phyloP scores from a whole-genome alignment of 2,113 vertebrate species.

The Channa argus region DNA sequence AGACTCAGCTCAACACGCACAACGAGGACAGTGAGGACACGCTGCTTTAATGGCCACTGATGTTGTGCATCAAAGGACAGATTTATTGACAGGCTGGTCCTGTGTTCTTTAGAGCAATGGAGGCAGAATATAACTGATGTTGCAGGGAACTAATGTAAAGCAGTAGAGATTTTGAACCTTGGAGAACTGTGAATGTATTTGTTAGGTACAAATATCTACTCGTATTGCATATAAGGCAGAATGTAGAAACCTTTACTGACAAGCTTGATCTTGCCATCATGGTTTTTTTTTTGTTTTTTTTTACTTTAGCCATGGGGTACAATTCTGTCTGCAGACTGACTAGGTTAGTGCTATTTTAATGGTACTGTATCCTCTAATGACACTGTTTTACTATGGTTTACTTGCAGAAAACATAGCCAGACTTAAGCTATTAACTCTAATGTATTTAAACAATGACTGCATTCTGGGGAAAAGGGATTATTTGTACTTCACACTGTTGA shows the following conservation, averaged over 20 bases:
- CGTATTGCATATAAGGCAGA: neutral
- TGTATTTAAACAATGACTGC: constrained; percentile 24
- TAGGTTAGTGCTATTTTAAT: too few relatives aligned
- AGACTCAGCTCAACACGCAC: constrained; percentile 49
- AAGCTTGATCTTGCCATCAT: constrained; percentile 1
- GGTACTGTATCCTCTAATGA: neutral
- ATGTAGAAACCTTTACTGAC: neutral
- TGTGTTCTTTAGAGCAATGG: constrained; percentile 26
- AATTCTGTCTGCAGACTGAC: too few relatives aligned
- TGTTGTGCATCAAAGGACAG: constrained; percentile 40
- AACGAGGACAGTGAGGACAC: constrained; percentile 71
- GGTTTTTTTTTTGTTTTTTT: neutral
- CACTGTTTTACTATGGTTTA: constrained; percentile 5
- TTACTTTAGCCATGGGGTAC: too few relatives aligned
- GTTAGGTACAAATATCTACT: neutral
- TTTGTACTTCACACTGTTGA: constrained; percentile 17
- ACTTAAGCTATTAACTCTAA: constrained; percentile 26
- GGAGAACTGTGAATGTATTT: constrained; percentile 32
- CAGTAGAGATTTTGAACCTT: neutral
- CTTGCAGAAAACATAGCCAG: constrained; percentile 9
- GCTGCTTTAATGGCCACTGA: constrained; percentile 60
- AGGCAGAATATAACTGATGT: constrained; percentile 11
- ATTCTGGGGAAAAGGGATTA: neutral
- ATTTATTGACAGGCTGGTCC: constrained; percentile 65
- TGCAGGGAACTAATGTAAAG: constrained; percentile 17